A percentile compares a stretch with the other conserved stretches of the same genome.
Evolutionary conservation across 1,140 invertebrate genomes (phyloP).

Genomic region (Aphaenogaster rudis): DNA sequence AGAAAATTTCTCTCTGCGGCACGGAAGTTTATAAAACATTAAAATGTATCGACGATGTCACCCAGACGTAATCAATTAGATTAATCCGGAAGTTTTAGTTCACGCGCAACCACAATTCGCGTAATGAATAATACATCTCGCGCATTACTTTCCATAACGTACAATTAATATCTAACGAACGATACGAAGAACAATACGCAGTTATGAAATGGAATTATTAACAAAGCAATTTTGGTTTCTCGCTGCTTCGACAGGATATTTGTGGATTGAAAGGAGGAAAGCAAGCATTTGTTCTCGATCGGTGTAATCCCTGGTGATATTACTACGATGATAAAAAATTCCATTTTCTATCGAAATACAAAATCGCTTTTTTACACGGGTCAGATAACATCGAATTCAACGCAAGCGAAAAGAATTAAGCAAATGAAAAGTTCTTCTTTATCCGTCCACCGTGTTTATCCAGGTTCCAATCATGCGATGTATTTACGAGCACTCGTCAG

Average conservation of each 20-base stretch:
- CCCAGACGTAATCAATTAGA: neutral
- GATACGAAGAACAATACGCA: neutral
- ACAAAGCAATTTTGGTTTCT: constrained; percentile 5
- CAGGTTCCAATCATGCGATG: neutral
- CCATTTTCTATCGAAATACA: neutral
- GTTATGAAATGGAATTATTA: neutral
- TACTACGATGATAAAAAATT: neutral
- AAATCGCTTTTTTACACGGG: constrained; percentile 5
- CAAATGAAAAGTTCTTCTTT: constrained; percentile 34
- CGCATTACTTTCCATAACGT: neutral
- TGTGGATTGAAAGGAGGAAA: neutral
- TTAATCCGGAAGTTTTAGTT: constrained; percentile 23
- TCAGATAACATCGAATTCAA: constrained; percentile 32
- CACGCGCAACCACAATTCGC: neutral
- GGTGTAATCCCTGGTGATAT: constrained; percentile 1
- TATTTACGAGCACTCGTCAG: constrained; percentile 24
- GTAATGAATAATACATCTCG: neutral
- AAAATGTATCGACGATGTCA: neutral
- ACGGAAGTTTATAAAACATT: constrained; percentile 1
- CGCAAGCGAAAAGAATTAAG: neutral
- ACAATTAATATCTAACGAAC: constrained; percentile 9
- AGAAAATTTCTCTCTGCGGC: neutral
- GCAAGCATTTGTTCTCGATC: neutral
- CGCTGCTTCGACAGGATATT: neutral
- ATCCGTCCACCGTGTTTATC: neutral